These are phyloP conservation scores for Psilanteris sp. DNA, from an alignment of 1,140 invertebrate genomes.

Conservation along the genomic window DNA sequence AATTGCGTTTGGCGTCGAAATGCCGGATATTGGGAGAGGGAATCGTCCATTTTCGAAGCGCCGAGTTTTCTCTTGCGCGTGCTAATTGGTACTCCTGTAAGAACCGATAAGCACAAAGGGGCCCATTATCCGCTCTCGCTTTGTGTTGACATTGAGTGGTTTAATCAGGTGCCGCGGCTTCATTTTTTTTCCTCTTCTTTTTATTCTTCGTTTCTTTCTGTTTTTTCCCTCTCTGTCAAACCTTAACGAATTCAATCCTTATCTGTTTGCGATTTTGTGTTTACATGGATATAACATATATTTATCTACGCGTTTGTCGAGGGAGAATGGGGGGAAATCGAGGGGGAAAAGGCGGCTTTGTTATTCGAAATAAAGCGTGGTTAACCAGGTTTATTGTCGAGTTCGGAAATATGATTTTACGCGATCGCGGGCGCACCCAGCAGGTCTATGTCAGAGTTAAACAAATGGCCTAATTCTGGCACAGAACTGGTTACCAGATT, in stretches of 20 bases:
- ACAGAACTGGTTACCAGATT: too few relatives aligned
- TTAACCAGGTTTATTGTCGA: neutral
- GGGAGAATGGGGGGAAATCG: neutral
- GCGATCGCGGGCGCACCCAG: constrained; percentile 78
- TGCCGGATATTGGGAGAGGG: constrained; percentile 5
- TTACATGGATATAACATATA: constrained; percentile 18
- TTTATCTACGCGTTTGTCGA: constrained; percentile 28
- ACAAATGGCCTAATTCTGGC: too few relatives aligned
- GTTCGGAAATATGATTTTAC: too few relatives aligned
- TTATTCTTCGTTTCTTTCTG: constrained; percentile 8
- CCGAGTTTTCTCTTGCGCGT: constrained; percentile 47
- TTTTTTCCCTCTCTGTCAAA: neutral
- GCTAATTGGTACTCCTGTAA: constrained; percentile 58
- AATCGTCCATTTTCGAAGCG: constrained; percentile 32
- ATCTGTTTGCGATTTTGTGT: constrained; percentile 21
- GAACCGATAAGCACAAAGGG: constrained; percentile 55
- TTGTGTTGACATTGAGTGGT: constrained; percentile 54
- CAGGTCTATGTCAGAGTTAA: too few relatives aligned
- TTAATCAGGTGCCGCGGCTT: constrained; percentile 48
- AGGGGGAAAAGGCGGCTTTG: constrained; percentile 1
- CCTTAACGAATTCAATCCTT: constrained; percentile 22
- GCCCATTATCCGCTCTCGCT: constrained; percentile 39
- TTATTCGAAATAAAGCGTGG: too few relatives aligned
- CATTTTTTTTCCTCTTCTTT: constrained; percentile 8
- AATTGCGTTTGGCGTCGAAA: constrained; percentile 17